These are phyloP conservation scores for Cirrhinus mrigala DNA, from an alignment of 2,797 vertebrate genomes.

Conservation along the genomic window DNA sequence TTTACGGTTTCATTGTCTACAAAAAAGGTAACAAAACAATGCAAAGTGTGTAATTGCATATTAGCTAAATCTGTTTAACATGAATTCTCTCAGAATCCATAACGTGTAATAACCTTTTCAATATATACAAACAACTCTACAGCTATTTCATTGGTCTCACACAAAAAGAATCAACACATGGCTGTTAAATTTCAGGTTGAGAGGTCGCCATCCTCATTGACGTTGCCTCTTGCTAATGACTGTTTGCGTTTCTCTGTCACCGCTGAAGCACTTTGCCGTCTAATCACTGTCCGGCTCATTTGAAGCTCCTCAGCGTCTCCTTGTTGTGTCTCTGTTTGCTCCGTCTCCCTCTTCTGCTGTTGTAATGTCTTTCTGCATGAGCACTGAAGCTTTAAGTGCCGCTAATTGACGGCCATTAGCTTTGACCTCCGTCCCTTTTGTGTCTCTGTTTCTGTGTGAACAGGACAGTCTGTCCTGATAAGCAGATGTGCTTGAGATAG, in stretches of 20 bases:
- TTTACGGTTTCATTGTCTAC: no score
- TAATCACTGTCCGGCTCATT: constrained; percentile 32
- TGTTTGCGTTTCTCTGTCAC: constrained; percentile 23
- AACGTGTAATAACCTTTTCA: not conserved
- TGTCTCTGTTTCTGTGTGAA: constrained; percentile 47
- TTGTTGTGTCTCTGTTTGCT: constrained; percentile 48
- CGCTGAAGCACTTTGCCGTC: not conserved
- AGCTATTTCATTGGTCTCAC: not conserved
- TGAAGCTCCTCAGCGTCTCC: constrained; percentile 34
- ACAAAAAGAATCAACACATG: not conserved
- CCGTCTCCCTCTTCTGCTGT: constrained; percentile 28
- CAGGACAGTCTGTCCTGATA: constrained; percentile 61
- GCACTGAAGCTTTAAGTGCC: constrained; percentile 45
- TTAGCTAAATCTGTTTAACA: not conserved
- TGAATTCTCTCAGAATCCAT: not conserved
- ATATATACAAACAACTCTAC: not conserved
- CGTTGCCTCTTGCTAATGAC: constrained; percentile 29
- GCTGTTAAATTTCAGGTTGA: constrained; percentile 4
- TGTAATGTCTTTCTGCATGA: constrained; percentile 24
- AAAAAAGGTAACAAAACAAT: not conserved
- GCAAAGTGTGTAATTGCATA: not conserved
- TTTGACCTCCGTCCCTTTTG: constrained; percentile 32
- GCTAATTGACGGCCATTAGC: constrained; percentile 55
- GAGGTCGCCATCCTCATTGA: not conserved
- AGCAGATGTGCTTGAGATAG: constrained; percentile 67